Evolutionary conservation across 2,113 vertebrate species (phyloP).

Genomic region (Puffinus mauretanicus): DNA sequence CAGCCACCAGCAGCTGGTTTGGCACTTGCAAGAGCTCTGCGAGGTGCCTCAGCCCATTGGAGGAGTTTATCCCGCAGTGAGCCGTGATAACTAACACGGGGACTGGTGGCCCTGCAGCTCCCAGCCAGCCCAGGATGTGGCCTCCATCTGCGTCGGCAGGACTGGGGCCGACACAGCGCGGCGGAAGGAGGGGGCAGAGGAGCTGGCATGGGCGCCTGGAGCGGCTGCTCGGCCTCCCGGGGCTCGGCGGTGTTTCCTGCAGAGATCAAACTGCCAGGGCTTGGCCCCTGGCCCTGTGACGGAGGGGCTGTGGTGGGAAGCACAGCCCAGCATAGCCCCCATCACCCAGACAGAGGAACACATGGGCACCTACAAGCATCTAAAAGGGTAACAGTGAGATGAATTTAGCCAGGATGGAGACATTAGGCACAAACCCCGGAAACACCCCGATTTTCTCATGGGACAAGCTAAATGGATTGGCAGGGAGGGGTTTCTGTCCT

Average conservation of each 20-base stretch:
- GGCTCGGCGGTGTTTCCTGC: background rate
- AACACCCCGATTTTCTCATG: accelerated
- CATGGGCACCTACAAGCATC: background rate
- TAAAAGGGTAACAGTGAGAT: background rate
- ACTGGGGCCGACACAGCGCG: accelerated
- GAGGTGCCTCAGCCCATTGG: accelerated
- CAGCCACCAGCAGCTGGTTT: background rate
- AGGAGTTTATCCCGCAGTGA: accelerated
- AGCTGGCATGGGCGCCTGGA: background rate
- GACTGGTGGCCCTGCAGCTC: background rate
- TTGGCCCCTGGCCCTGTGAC: background rate
- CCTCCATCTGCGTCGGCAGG: background rate
- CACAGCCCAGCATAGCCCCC: background rate
- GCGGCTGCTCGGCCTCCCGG: accelerated
- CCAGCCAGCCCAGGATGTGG: background rate
- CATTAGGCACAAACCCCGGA: background rate
- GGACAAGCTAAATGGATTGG: background rate
- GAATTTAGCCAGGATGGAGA: background rate
- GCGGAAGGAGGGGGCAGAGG: background rate
- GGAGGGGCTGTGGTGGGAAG: background rate
- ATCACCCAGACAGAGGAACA: background rate
- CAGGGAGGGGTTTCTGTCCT: background rate
- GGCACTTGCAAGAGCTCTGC: background rate
- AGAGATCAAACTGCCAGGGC: background rate
- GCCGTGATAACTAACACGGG: accelerated